Conservation (phyloP, 2,113 vertebrate species). For the Connochaetes taurinus region DNA sequence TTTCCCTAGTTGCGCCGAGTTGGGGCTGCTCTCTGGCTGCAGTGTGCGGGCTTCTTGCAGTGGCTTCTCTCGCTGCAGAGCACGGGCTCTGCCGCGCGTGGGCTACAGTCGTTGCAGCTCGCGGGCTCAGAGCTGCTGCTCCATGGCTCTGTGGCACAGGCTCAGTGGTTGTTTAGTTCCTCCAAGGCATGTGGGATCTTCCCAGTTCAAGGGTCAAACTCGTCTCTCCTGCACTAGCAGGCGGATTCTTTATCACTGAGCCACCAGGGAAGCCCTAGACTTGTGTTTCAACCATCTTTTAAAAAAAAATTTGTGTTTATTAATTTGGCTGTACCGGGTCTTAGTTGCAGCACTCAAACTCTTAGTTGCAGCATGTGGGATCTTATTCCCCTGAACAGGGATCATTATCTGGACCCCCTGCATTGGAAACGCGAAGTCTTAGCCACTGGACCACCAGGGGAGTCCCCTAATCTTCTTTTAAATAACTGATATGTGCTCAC, state of each 20-base stretch:
- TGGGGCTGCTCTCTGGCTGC: accelerated
- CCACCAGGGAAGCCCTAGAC: background rate
- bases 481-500: background rate
- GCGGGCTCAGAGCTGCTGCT: background rate
- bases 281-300: background rate
- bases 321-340: background rate
- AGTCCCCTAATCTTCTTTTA: background rate
- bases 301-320: background rate
- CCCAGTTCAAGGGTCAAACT: background rate
- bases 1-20: accelerated
- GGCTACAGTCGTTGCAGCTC: accelerated
- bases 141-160: accelerated
- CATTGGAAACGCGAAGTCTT: background rate
- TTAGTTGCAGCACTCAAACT: background rate
- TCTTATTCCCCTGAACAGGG: background rate
- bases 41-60: accelerated
- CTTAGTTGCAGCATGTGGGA: background rate
- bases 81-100: accelerated
- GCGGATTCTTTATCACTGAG: background rate
- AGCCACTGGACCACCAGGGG: background rate
- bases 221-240: background rate
- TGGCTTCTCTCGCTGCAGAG: accelerated
- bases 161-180: background rate
- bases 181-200: background rate
- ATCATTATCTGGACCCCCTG: background rate